Percentiles rank a stretch among this genome's conserved stretches.
Evolutionary conservation across 2,888 invertebrate species (phyloP).

Genomic region (Cerastis rubricosa): DNA sequence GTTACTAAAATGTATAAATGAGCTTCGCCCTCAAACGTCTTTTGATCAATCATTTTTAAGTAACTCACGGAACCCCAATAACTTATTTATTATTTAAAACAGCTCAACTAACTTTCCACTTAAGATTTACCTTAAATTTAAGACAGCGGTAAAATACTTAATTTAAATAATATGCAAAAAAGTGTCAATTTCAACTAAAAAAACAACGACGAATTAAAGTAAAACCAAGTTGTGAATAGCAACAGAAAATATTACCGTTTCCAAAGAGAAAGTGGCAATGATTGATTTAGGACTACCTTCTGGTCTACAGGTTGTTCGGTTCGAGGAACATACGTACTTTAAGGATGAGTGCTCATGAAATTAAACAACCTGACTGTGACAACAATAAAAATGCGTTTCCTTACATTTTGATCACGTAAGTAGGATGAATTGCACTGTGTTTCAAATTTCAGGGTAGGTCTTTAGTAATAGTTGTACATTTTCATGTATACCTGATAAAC

Average conservation of each 20-base stretch:
- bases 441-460: neutral
- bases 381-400: no score
- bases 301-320: neutral
- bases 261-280: neutral
- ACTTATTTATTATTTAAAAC: slow-evolving; percentile 34
- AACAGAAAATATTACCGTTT: slow-evolving; percentile 8
- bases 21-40: neutral
- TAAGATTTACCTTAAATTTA: slow-evolving; percentile 43
- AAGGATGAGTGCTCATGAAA: slow-evolving; percentile 2
- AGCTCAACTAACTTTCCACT: slow-evolving; percentile 72
- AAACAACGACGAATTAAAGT: slow-evolving; percentile 30
- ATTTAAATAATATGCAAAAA: slow-evolving; percentile 37
- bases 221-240: slow-evolving; percentile 3
- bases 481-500: neutral
- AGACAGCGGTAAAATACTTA: slow-evolving; percentile 18
- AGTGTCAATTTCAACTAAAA: slow-evolving; percentile 38
- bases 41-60: neutral
- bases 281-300: neutral
- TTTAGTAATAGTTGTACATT: neutral
- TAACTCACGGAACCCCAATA: slow-evolving; percentile 1
- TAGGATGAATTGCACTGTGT: neutral
- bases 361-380: neutral
- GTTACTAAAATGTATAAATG: neutral
- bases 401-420: neutral
- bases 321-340: neutral